These are phyloP conservation scores for Notodonta ziczac DNA, from an alignment of 2,888 invertebrate species.

Conservation along the genomic window DNA sequence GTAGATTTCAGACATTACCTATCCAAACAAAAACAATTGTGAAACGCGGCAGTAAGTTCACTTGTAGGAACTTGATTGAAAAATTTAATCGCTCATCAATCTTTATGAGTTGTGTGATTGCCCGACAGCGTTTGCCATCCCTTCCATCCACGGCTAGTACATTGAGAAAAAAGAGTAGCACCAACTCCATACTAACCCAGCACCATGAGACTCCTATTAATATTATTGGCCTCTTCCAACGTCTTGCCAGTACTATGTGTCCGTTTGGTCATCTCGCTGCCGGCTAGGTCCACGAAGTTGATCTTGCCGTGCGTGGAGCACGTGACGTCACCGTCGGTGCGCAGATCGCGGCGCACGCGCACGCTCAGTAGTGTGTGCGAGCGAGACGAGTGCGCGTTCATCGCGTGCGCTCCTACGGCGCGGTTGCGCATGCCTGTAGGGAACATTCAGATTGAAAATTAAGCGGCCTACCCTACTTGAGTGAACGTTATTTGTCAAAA, in stretches of 20 bases:
- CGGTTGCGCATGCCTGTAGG: slow-evolving; percentile 93
- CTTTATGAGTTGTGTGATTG: no score
- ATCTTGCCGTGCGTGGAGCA: slow-evolving; percentile 97
- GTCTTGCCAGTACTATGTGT: slow-evolving; percentile 95
- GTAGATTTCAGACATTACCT: no score
- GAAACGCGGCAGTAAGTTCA: no score
- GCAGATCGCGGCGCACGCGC: slow-evolving; percentile 93
- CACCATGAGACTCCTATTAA: slow-evolving; percentile 97
- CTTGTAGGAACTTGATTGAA: no score
- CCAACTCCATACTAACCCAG: slow-evolving; percentile 85
- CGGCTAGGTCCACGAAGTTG: slow-evolving; percentile 97
- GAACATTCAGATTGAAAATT: neutral
- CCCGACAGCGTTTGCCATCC: no score
- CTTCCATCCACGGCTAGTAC: no score
- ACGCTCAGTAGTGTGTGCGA: slow-evolving; percentile 97
- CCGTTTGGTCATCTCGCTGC: slow-evolving; percentile 98
- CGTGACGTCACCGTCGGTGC: slow-evolving; percentile 91
- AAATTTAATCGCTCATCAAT: no score
- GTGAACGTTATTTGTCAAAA: no score
- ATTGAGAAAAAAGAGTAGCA: no score
- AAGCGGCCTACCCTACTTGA: no score
- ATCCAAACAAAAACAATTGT: no score
- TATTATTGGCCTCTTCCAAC: slow-evolving; percentile 97
- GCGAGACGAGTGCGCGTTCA: slow-evolving; percentile 97
- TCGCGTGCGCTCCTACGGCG: slow-evolving; percentile 94